Base-by-base conservation (phyloP, 2,113 vertebrate species). In the Salvator merianae region DNA sequence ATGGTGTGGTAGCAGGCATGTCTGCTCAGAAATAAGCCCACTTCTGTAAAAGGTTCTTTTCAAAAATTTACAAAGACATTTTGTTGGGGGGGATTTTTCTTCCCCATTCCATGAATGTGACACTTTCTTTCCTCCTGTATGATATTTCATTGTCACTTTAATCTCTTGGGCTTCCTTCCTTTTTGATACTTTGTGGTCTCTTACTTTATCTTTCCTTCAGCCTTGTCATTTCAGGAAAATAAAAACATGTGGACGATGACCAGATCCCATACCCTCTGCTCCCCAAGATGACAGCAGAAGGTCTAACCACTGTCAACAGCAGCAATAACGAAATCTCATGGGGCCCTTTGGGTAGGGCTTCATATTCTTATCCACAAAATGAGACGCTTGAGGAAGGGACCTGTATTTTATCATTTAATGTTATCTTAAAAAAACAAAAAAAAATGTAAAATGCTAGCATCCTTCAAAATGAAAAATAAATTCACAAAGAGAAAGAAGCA, bases 81-180 rank as follows among this genome's bases (percentile, higher is more conserved):
- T 68, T 68, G 16, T 65, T 20, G 7, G 63, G 32, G 32, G 18
- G 12, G 14, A 3, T 30, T 18, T 40, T 9, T 40, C 7, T 22
- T 5, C n/a, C 1, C 14, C 24, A 10, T 65, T 83, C 20, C n/a
- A 71, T 43, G 70, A 71, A 70, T 32, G 59, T 70, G 34, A 78
- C 26, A 70, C 32, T 72, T 82, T 24, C 26, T 24, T 70, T 70
- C 10, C 18, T 63, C 24, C 65, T 81, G 36, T 7, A 50, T 26
- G 55, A 68, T 76, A 62, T 81, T 76, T 75, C 59, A 81, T 75
- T 81, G 72, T 81, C 63, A 86, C 36, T 76, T 75, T 55, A 69
- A 81, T 86, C 63, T 75, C 71, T 85, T 74, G 75, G 70, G 62
- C 34, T 85, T 40, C 13, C 28, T 75, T 81, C 36, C 18, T 69